A percentile compares a stretch with the other conserved stretches of the same genome.
phyloP scores from a whole-genome alignment of 2,113 vertebrate genomes.

The Leptocoma aspasia region DNA sequence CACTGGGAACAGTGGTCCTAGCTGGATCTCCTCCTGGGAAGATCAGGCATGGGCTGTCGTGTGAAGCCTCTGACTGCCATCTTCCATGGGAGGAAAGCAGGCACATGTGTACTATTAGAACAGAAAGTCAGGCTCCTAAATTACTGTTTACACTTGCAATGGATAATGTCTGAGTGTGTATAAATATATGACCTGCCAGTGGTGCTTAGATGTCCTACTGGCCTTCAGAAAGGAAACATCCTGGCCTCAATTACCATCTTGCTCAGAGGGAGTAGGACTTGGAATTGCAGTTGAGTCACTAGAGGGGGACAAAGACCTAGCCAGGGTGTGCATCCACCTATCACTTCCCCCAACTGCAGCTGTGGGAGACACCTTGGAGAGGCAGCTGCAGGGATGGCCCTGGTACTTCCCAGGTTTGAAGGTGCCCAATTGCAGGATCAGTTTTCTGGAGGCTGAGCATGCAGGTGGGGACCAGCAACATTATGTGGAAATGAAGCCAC shows the following conservation, averaged over 20 bases:
- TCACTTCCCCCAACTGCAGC: not conserved
- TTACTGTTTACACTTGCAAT: constrained; percentile 1
- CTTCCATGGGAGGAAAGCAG: not conserved
- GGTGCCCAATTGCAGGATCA: not conserved
- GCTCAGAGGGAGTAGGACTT: not conserved
- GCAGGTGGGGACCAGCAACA: not conserved
- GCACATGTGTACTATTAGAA: not conserved
- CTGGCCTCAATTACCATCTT: not conserved
- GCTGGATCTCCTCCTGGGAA: not conserved
- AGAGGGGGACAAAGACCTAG: constrained; percentile 66
- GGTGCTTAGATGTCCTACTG: not conserved
- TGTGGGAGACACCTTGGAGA: not conserved
- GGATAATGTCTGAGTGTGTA: not conserved
- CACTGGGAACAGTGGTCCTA: not conserved
- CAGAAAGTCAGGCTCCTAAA: not conserved
- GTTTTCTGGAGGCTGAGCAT: not conserved
- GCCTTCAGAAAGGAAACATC: constrained; percentile 1
- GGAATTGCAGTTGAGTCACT: constrained; percentile 5
- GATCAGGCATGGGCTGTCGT: not conserved
- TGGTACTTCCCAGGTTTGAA: not conserved
- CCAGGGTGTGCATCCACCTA: not conserved
- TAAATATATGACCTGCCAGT: not conserved
- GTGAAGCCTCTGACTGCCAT: not conserved
- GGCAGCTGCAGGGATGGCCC: not conserved
- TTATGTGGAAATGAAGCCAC: not conserved